Conservation (phyloP, 2,888 invertebrate genomes). For the Auanema sp. region DNA sequence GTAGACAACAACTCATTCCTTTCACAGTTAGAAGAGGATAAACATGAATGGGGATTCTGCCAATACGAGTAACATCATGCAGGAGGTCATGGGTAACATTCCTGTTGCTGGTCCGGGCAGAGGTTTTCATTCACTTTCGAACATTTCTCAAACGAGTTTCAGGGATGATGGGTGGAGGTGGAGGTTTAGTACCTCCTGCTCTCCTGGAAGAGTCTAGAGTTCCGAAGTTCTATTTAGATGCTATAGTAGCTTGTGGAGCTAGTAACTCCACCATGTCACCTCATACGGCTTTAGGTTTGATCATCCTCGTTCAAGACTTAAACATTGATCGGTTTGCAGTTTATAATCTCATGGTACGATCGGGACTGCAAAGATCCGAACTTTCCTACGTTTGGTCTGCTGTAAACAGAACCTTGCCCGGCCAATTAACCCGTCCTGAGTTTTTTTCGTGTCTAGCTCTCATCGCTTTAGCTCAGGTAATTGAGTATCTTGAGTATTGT, state of each 20-base stretch:
- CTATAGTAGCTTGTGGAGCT: slow-evolving; percentile 53
- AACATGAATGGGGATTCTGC: slow-evolving; percentile 7
- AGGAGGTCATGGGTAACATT: slow-evolving; percentile 46
- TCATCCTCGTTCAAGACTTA: neutral
- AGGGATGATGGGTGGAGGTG: slow-evolving; percentile 45
- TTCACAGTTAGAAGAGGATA: neutral
- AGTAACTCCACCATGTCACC: slow-evolving; percentile 39
- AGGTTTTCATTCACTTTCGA: neutral
- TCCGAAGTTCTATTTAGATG: slow-evolving; percentile 58
- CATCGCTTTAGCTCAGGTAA: slow-evolving; percentile 68
- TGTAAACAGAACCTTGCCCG: slow-evolving; percentile 67
- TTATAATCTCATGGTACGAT: slow-evolving; percentile 67
- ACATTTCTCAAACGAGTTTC: neutral
- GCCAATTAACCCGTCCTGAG: slow-evolving; percentile 66
- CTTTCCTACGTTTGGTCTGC: slow-evolving; percentile 68
- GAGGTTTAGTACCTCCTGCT: slow-evolving; percentile 55
- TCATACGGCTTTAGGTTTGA: slow-evolving; percentile 47
- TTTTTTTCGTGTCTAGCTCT: slow-evolving; percentile 68
- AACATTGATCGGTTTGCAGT: slow-evolving; percentile 51
- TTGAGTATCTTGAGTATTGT: neutral
- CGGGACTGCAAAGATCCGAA: slow-evolving; percentile 66
- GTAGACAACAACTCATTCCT: neutral
- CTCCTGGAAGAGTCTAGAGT: slow-evolving; percentile 53
- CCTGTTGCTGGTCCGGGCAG: slow-evolving; percentile 41
- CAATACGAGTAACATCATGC: slow-evolving; percentile 23